Conservation (phyloP, 2,797 vertebrate genomes). For the Apogon talboti region DNA sequence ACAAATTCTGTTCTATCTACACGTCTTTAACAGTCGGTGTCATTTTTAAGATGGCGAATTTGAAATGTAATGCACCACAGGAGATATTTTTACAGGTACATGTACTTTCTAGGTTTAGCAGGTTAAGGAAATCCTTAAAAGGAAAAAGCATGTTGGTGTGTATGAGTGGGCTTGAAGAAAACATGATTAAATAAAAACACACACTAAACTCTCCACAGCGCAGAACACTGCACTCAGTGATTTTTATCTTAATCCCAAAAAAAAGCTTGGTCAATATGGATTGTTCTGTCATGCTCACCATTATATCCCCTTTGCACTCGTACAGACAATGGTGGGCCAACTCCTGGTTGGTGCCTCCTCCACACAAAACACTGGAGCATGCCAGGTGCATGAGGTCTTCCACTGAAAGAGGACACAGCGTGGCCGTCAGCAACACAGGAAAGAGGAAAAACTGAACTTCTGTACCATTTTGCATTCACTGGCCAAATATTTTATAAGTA, state of each 20-base stretch:
- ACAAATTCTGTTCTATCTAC: too few species aligned
- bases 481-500: neutral
- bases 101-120: neutral
- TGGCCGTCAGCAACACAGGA: neutral
- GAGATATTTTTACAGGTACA: neutral
- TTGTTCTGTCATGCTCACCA: conserved; percentile 86
- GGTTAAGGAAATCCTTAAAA: neutral
- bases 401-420: conserved; percentile 60
- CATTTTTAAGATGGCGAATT: neutral
- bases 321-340: conserved; percentile 93
- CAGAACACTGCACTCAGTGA: conserved; percentile 7
- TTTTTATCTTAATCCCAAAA: conserved; percentile 24
- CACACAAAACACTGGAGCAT: conserved; percentile 93
- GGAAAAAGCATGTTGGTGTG: conserved; percentile 1
- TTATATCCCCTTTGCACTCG: conserved; percentile 90
- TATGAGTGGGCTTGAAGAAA: conserved; percentile 18
- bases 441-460: neutral
- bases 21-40: neutral
- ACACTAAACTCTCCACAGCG: neutral
- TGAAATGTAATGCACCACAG: neutral
- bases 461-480: neutral
- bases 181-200: neutral
- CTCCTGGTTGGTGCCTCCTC: conserved; percentile 98
- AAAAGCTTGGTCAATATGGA: conserved; percentile 13
- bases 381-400: conserved; percentile 93